Evolutionary conservation across 1,140 invertebrate genomes (phyloP).

Genomic region (Cherax destructor): DNA sequence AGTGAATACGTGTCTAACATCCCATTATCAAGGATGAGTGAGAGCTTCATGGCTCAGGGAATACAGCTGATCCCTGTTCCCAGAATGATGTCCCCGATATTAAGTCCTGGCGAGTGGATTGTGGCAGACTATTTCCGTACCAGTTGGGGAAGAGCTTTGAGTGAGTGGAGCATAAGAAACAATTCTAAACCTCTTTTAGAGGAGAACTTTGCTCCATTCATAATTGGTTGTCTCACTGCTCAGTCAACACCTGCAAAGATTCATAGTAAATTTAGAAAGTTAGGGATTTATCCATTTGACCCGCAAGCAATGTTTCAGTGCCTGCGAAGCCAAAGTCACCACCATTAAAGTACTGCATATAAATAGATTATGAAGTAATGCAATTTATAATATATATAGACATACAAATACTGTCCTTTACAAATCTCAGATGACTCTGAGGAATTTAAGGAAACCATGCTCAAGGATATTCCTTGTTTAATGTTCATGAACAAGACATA

Average conservation of each 20-base stretch:
- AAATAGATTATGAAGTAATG: background rate
- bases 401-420: background rate
- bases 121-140: slow-evolving; percentile 41
- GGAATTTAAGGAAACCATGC: background rate
- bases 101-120: slow-evolving; percentile 49
- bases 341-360: background rate
- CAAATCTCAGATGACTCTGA: background rate
- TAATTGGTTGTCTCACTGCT: slow-evolving; percentile 23
- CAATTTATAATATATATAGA: background rate
- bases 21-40: background rate
- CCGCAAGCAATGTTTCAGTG: slow-evolving; percentile 39
- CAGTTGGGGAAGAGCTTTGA: slow-evolving; percentile 38
- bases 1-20: slow-evolving; percentile 49
- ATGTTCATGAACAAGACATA: background rate
- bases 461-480: background rate
- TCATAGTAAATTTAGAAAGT: background rate
- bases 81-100: background rate
- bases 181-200: slow-evolving; percentile 34
- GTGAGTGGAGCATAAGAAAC: slow-evolving; percentile 34
- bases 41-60: slow-evolving; percentile 40
- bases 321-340: background rate
- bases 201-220: slow-evolving; percentile 54
- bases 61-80: slow-evolving; percentile 49
- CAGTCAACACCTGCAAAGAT: slow-evolving; percentile 17
- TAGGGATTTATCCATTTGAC: slow-evolving; percentile 52